Conservation (phyloP, 2,888 invertebrate species). For the Resseliella maxima region DNA sequence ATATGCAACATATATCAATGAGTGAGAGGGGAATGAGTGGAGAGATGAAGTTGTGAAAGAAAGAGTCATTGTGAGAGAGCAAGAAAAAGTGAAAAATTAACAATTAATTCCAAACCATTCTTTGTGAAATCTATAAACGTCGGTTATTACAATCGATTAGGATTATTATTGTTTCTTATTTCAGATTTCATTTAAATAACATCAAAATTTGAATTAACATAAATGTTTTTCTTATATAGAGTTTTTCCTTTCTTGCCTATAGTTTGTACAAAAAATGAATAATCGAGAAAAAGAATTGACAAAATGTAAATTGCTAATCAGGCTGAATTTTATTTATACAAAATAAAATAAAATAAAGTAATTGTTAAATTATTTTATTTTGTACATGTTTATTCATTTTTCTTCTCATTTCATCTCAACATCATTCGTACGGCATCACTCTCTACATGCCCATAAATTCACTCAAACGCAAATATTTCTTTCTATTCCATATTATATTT, state of each 20-base stretch:
- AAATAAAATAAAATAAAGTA: too few relatives aligned
- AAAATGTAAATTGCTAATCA: too few relatives aligned
- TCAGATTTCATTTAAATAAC: neutral
- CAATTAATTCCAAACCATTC: neutral
- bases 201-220: slow-evolving; percentile 27
- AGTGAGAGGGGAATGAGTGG: too few relatives aligned
- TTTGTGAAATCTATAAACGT: too few relatives aligned
- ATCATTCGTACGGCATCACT: too few relatives aligned
- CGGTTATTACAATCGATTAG: neutral
- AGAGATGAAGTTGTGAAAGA: too few relatives aligned
- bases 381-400: too few relatives aligned
- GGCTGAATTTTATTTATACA: too few relatives aligned
- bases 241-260: slow-evolving; percentile 1
- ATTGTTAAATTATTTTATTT: too few relatives aligned
- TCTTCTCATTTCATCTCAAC: too few relatives aligned
- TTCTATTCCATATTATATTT: neutral
- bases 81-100: neutral
- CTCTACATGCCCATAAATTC: neutral
- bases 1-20: neutral
- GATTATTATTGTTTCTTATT: neutral
- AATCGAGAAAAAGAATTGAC: neutral
- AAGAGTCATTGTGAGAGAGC: too few relatives aligned
- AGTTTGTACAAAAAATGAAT: neutral
- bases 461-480: neutral
- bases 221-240: slow-evolving; percentile 25